These are phyloP conservation scores for Rhodinocichla rosea DNA, from an alignment of 2,113 vertebrate genomes.

Conservation along the genomic window DNA sequence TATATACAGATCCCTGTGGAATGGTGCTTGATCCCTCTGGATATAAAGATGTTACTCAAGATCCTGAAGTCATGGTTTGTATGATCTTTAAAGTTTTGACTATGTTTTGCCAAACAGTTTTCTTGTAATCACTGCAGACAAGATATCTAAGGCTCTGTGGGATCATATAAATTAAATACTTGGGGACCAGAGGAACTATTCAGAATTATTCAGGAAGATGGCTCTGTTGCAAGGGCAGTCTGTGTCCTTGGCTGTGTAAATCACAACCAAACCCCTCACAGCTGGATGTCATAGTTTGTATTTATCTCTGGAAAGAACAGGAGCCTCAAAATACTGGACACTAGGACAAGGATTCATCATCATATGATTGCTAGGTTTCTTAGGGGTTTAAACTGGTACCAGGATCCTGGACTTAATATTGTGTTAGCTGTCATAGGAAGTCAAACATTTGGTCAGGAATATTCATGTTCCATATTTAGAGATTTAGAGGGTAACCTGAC, in stretches of 20 bases:
- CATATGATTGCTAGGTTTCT: background rate
- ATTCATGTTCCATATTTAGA: background rate
- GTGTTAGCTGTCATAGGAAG: background rate
- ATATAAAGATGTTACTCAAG: conserved; percentile 76
- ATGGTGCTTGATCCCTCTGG: conserved; percentile 73
- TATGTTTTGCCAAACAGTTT: background rate
- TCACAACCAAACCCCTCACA: background rate
- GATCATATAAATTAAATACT: background rate
- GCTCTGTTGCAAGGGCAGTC: background rate
- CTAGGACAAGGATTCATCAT: background rate
- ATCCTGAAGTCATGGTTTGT: conserved; percentile 76
- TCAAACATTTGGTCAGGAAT: background rate
- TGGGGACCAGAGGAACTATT: background rate
- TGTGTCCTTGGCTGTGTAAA: background rate
- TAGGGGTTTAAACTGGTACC: background rate
- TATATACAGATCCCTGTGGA: conserved; percentile 76
- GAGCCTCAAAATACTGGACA: background rate
- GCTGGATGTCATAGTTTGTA: background rate
- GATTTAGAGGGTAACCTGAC: too few relatives aligned
- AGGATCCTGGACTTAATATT: background rate
- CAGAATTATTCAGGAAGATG: background rate
- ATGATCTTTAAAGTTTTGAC: background rate
- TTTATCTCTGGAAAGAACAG: background rate
- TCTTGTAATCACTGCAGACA: background rate
- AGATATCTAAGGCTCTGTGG: background rate